These are phyloP conservation scores for Baronia brevicornis DNA, from an alignment of 2,888 invertebrate species.

Conservation along the genomic window DNA sequence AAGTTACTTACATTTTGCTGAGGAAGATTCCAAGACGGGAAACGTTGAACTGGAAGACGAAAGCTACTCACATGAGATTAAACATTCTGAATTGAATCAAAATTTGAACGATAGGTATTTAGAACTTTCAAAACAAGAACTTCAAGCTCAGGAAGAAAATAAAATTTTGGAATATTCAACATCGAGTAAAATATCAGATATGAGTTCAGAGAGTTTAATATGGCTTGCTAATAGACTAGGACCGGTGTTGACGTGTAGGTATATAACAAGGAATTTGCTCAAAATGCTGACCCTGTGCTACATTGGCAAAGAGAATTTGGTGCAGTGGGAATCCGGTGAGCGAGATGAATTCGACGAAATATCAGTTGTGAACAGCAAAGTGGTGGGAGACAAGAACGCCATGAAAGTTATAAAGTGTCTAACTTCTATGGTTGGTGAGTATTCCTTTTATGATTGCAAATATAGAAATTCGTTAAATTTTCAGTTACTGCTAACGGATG, in stretches of 20 bases:
- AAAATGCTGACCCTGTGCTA: constrained; percentile 97
- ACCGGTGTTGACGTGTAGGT: constrained; percentile 93
- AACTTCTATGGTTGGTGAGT: constrained; percentile 87
- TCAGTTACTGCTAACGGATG: too few species aligned
- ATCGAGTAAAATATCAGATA: constrained; percentile 83
- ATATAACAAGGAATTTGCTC: constrained; percentile 91
- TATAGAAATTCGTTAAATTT: background rate
- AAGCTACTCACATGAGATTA: constrained; percentile 30
- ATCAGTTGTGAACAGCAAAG: constrained; percentile 78
- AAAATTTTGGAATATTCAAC: constrained; percentile 29
- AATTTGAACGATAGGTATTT: constrained; percentile 25
- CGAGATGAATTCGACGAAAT: constrained; percentile 74
- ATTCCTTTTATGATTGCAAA: background rate
- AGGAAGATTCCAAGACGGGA: constrained; percentile 40
- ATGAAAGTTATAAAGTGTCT: constrained; percentile 93
- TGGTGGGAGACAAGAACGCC: constrained; percentile 88
- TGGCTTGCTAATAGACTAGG: constrained; percentile 96
- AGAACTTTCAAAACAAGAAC: too few species aligned
- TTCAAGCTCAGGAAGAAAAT: constrained; percentile 8
- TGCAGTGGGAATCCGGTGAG: constrained; percentile 57
- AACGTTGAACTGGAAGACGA: constrained; percentile 27
- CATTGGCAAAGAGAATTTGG: constrained; percentile 86
- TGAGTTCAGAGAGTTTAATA: constrained; percentile 90
- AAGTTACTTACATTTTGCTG: constrained; percentile 63
- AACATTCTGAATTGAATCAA: constrained; percentile 37